Evolutionary conservation across 2,113 vertebrate species (phyloP).

Genomic region (Tetrax tetrax): DNA sequence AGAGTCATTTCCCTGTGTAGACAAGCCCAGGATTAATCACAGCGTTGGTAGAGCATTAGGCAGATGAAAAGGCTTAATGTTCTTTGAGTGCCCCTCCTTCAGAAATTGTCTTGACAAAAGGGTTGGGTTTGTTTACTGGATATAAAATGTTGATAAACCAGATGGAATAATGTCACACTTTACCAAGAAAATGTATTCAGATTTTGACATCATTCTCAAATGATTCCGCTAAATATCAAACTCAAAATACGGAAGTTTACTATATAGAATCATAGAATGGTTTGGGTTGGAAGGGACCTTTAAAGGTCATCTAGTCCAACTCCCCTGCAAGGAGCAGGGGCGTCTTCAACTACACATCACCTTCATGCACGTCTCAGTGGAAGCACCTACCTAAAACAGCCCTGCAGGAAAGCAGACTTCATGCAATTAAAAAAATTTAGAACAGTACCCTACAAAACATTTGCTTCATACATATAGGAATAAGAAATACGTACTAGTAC

Average conservation of each 20-base stretch:
- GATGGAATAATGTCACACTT: constrained; percentile 32
- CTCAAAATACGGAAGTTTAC: neutral
- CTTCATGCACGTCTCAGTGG: neutral
- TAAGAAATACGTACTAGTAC: neutral
- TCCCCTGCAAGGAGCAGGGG: no score
- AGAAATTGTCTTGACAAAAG: constrained; percentile 47
- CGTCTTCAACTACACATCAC: neutral
- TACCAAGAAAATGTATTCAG: constrained; percentile 10
- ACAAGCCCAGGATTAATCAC: constrained; percentile 65
- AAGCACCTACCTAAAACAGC: neutral
- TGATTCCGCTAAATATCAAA: neutral
- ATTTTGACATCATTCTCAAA: constrained; percentile 17
- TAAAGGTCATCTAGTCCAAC: no score
- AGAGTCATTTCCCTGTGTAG: constrained; percentile 7
- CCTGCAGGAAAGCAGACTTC: neutral
- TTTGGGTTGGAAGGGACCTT: no score
- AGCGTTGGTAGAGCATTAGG: constrained; percentile 31
- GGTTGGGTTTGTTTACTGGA: constrained; percentile 62
- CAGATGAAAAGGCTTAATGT: constrained; percentile 52
- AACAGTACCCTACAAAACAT: neutral
- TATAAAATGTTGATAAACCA: constrained; percentile 57
- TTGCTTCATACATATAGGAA: neutral
- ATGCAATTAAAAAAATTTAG: neutral
- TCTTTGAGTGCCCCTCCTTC: constrained; percentile 52
- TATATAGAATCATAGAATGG: neutral